These are phyloP conservation scores for Diarsia mendica DNA, from an alignment of 2,888 invertebrate species.

Conservation along the genomic window DNA sequence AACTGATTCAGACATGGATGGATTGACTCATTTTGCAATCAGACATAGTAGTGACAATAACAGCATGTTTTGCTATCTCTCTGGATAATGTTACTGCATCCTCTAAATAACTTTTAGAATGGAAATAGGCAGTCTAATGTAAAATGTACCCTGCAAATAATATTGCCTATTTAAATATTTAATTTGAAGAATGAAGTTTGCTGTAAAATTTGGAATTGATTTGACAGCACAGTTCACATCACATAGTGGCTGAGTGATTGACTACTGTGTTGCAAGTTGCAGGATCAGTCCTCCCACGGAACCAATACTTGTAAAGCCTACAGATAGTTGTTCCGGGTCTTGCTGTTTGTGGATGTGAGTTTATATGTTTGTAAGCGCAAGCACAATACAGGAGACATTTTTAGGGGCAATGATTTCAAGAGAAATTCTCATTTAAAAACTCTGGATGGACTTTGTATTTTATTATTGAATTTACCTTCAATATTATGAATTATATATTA, in stretches of 20 bases:
- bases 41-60: slow-evolving; percentile 1
- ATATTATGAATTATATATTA: no score
- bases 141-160: neutral
- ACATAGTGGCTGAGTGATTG: no score
- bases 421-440: neutral
- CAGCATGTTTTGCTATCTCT: neutral
- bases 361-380: no score
- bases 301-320: no score
- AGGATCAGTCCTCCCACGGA: no score
- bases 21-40: neutral
- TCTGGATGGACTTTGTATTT: neutral
- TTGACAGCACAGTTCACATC: no score
- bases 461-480: no score
- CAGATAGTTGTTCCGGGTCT: no score
- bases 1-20: neutral
- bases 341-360: no score
- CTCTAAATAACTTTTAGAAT: neutral
- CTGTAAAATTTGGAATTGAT: neutral
- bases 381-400: no score
- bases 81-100: neutral
- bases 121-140: neutral
- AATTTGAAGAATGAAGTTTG: neutral
- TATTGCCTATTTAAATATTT: neutral
- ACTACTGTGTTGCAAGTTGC: no score
- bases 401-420: no score